Evolutionary conservation across 1,140 invertebrate species (phyloP).

Genomic region (Drosophila sp.): DNA sequence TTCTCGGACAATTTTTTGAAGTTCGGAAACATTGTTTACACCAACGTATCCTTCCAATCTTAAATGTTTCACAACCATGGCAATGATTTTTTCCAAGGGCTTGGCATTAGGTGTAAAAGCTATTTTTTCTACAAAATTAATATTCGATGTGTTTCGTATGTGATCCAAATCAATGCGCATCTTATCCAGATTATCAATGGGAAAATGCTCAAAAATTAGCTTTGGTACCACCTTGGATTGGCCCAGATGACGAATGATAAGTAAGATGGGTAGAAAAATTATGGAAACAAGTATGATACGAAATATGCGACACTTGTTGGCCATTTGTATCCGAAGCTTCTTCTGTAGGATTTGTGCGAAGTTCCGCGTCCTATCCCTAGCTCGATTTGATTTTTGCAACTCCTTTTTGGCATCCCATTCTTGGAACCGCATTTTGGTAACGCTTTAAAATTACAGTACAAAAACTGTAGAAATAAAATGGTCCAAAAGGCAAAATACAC

Average conservation of each 20-base stretch:
- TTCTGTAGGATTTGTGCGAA: neutral
- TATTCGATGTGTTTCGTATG: neutral
- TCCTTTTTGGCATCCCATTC: neutral
- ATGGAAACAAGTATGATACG: conserved; percentile 16
- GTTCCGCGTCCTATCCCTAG: neutral
- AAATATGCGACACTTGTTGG: neutral
- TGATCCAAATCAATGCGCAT: neutral
- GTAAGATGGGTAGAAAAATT: neutral
- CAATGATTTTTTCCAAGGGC: conserved; percentile 7
- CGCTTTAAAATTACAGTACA: neutral
- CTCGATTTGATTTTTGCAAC: neutral
- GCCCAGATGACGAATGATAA: neutral
- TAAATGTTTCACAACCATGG: neutral
- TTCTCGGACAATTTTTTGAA: neutral
- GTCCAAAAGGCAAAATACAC: no score
- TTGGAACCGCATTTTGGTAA: neutral
- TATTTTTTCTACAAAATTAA: neutral
- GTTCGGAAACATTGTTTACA: neutral
- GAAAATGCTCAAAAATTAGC: neutral
- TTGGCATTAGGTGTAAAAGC: conserved; percentile 13
- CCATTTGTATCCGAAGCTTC: neutral
- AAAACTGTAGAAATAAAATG: no score
- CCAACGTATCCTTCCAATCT: neutral
- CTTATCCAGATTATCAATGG: conserved; percentile 21
- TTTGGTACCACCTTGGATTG: neutral